Percentiles rank a stretch among this genome's conserved stretches.
phyloP scores from a whole-genome alignment of 23 tunicate species.

The Styela clava region DNA sequence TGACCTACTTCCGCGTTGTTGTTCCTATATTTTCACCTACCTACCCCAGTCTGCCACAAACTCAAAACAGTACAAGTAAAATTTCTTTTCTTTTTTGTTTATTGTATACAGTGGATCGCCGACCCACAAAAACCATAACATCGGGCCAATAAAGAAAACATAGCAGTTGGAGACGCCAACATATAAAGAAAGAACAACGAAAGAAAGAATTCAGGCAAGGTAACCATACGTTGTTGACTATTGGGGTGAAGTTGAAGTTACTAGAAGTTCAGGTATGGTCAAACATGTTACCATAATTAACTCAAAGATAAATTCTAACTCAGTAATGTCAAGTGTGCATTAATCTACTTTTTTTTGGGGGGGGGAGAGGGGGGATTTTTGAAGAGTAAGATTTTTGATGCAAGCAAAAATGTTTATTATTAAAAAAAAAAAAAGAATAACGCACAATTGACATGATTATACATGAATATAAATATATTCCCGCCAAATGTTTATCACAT shows the following conservation, averaged over 20 bases:
- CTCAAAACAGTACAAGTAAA: not conserved
- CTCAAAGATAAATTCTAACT: not conserved
- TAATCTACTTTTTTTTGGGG: not conserved
- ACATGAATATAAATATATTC: not conserved
- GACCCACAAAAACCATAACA: not conserved
- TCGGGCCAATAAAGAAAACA: not conserved
- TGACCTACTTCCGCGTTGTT: too few relatives aligned
- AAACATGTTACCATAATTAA: not conserved
- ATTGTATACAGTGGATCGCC: not conserved
- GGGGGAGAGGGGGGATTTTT: not conserved
- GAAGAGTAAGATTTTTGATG: not conserved
- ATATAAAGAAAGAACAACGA: not conserved
- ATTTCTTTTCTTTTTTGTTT: too few relatives aligned
- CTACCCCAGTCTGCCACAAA: too few relatives aligned
- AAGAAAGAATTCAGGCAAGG: not conserved
- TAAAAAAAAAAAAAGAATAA: not conserved
- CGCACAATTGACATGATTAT: not conserved
- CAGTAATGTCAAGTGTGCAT: not conserved
- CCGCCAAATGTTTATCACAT: not conserved
- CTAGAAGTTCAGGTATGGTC: not conserved
- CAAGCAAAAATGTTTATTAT: not conserved
- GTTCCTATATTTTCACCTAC: too few relatives aligned
- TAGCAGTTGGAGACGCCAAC: not conserved
- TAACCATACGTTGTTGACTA: not conserved
- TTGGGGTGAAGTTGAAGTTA: not conserved